Evolutionary conservation across 1,140 invertebrate species (phyloP), one percentile per base, ranked within the genome.

Genomic region (Scaptodrosophila lebanonensis): DNA sequence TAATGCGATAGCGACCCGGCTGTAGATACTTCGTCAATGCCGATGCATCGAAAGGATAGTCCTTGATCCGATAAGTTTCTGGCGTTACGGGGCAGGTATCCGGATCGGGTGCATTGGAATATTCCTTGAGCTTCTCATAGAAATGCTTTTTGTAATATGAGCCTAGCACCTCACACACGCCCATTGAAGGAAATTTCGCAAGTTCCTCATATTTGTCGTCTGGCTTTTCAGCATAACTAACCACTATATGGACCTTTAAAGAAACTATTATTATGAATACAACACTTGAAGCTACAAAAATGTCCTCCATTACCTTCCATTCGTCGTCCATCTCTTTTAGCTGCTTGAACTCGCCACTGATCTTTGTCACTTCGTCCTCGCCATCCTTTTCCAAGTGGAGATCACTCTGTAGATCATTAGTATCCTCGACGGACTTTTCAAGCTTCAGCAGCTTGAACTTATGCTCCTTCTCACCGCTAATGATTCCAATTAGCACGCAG

Each of bases 21-120:
- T 4, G 1, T 3, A 84, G 16, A 0, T 47, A 25, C 6, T 71
- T 63, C n/a, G 57, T 54, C 0, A 71, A 12, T 7, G 36, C 39
- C 8, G 8, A 50, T 17, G 25, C 30, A 13, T 79, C 49, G 9
- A 79, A 0, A 0, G 79, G 73, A 40, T 66, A 84, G 22, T 84
- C 61, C 6, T 61, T 54, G 3, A 84, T 11, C 0, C 45, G n/a
- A 15, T 75, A 84, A 0, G 52, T 17, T 0, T 65, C 43, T 1
- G 63, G 49, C 0, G 69, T 54, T 18, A 84, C 12, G 0, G 79
- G 79, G 25, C 79, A 84, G 8, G 18, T 50, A 18, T 42, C 30
- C 0, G 79, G 79, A 4, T 56, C 17, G 0, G 79, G 79, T 0
- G 73, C 79, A 50, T 84, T 84, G 0, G 62, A 61, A 20, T 84